A percentile compares a stretch with the other conserved stretches of the same genome.
phyloP scores from a whole-genome alignment of 1,140 invertebrate species.

The Tetranychus urticae region DNA sequence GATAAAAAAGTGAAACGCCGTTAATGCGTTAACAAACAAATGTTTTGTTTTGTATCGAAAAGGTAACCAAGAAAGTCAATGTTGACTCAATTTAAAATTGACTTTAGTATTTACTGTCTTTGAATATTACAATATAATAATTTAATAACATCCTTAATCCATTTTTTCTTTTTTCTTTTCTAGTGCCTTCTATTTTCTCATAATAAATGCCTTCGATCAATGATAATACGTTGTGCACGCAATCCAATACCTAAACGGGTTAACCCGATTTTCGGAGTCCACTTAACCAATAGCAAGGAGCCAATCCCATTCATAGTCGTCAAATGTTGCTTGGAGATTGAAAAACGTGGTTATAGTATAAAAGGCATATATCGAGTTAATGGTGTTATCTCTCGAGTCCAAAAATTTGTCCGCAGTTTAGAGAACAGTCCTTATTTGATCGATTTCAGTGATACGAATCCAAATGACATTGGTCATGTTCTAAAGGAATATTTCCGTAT shows the following conservation, averaged over 20 bases:
- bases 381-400: conserved; percentile 5
- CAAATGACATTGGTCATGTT: conserved; percentile 7
- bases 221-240: conserved; percentile 5
- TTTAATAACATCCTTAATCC: too few species aligned
- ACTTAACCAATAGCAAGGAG: background rate
- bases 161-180: background rate
- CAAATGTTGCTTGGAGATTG: conserved; percentile 9
- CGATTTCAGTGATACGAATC: conserved; percentile 5
- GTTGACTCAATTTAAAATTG: too few species aligned
- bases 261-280: conserved; percentile 1
- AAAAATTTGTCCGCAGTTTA: conserved; percentile 6
- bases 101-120: too few species aligned
- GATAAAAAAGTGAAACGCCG: too few species aligned
- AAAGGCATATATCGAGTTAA: conserved; percentile 9
- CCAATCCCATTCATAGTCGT: conserved; percentile 4
- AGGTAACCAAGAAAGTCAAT: too few species aligned
- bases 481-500: conserved; percentile 8
- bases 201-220: conserved; percentile 5
- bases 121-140: too few species aligned
- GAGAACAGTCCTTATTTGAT: conserved; percentile 8
- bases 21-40: too few species aligned
- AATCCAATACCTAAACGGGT: background rate
- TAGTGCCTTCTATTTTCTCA: conserved; percentile 8
- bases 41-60: too few species aligned
- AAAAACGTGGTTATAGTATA: conserved; percentile 1